phyloP scores from a whole-genome alignment of 2,888 invertebrate species.

The Odontocolon sp. region DNA sequence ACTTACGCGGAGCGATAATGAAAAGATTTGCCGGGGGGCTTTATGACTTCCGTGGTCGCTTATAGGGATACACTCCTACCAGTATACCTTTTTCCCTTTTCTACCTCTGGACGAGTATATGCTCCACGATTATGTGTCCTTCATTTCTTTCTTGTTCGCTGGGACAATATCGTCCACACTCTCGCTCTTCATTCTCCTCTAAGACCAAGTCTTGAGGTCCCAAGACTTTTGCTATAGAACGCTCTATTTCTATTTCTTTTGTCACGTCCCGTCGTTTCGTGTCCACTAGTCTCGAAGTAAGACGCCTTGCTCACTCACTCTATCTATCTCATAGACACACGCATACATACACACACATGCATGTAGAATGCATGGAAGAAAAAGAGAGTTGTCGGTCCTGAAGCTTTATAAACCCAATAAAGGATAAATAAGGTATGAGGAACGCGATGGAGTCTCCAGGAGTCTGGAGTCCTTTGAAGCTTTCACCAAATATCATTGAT shows the following conservation, averaged over 20 bases:
- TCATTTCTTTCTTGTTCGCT: constrained; percentile 38
- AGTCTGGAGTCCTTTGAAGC: background rate
- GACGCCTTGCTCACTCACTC: background rate
- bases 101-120: constrained; percentile 30
- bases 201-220: constrained; percentile 11
- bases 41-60: constrained; percentile 77
- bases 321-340: background rate
- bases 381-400: background rate
- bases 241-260: constrained; percentile 44
- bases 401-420: constrained; percentile 31
- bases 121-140: constrained; percentile 53
- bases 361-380: constrained; percentile 7
- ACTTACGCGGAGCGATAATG: constrained; percentile 79
- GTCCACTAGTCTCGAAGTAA: constrained; percentile 15
- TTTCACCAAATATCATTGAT: constrained; percentile 3
- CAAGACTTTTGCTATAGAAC: constrained; percentile 1
- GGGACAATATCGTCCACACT: background rate
- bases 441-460: no score
- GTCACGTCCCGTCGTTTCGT: constrained; percentile 44
- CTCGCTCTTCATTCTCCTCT: constrained; percentile 9
- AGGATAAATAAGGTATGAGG: constrained; percentile 29
- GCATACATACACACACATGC: background rate
- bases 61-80: constrained; percentile 57
- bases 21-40: constrained; percentile 78
- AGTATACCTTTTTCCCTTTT: constrained; percentile 34